Conservation (phyloP, 2,797 vertebrate species). For the Mormyrops attenuatus region DNA sequence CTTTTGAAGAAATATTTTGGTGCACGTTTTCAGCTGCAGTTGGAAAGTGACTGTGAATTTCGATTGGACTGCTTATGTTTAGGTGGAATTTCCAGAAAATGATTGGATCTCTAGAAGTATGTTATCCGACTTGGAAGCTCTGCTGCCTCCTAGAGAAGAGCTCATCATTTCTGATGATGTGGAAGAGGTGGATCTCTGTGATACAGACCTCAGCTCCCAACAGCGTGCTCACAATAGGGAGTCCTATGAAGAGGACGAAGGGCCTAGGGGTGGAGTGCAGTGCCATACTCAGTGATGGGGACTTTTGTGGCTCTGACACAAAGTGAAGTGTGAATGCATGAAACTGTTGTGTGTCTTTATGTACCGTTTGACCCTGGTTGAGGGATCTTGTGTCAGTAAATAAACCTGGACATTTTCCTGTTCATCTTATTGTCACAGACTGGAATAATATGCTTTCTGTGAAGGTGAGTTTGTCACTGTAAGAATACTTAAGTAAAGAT, state of each 20-base stretch:
- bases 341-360: neutral
- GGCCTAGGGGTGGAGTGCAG: slow-evolving; percentile 74
- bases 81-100: slow-evolving; percentile 87
- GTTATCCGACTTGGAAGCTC: slow-evolving; percentile 67
- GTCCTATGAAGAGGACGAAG: slow-evolving; percentile 78
- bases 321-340: neutral
- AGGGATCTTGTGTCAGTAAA: neutral
- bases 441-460: slow-evolving; percentile 61
- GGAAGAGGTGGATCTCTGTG: slow-evolving; percentile 84
- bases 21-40: neutral
- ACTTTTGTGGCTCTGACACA: neutral
- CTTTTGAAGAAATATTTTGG: neutral
- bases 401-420: neutral
- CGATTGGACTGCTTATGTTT: slow-evolving; percentile 75
- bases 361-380: neutral
- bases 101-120: slow-evolving; percentile 82
- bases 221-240: slow-evolving; percentile 59
- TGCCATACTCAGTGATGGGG: slow-evolving; percentile 78
- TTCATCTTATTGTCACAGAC: slow-evolving; percentile 26
- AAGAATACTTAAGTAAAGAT: neutral
- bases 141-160: slow-evolving; percentile 79
- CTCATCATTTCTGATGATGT: slow-evolving; percentile 80
- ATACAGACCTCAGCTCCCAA: slow-evolving; percentile 65
- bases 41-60: slow-evolving; percentile 43
- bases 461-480: slow-evolving; percentile 51